These are phyloP conservation scores for Gymnarchus niloticus DNA, from an alignment of 2,113 vertebrate species.

Conservation along the genomic window DNA sequence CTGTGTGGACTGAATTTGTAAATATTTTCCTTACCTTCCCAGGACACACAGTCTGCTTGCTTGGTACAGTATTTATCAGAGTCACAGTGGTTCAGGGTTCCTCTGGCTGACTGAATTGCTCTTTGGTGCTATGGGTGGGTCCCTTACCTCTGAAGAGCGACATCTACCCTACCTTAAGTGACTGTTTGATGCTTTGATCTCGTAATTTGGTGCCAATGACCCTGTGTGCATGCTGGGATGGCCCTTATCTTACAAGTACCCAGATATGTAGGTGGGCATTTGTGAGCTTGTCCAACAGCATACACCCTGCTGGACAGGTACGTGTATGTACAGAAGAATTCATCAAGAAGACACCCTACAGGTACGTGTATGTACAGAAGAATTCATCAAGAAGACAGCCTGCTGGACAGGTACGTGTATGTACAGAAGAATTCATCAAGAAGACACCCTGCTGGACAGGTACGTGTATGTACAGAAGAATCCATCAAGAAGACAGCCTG, in stretches of 20 bases:
- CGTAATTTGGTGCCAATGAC: too few species aligned
- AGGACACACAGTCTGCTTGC: conserved; percentile 17
- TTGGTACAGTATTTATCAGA: conserved; percentile 8
- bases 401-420: too few species aligned
- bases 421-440: too few species aligned
- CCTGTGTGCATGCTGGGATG: background rate
- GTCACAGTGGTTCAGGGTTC: background rate
- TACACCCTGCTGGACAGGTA: background rate
- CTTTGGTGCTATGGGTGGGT: background rate
- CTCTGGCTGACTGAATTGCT: background rate
- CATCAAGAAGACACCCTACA: conserved; percentile 3
- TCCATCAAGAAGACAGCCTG: background rate
- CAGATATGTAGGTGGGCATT: background rate
- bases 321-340: background rate
- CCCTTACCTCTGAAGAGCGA: conserved; percentile 2
- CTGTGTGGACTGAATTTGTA: conserved; percentile 28
- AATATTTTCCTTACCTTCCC: conserved; percentile 16
- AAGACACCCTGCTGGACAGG: too few species aligned
- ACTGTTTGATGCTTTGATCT: too few species aligned
- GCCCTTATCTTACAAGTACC: background rate
- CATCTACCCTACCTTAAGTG: conserved; percentile 1
- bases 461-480: background rate
- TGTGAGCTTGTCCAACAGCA: background rate
- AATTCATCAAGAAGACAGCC: too few species aligned
- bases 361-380: too few species aligned